phyloP scores from a whole-genome alignment of 2,888 invertebrate genomes.

The Campoletis raptor region DNA sequence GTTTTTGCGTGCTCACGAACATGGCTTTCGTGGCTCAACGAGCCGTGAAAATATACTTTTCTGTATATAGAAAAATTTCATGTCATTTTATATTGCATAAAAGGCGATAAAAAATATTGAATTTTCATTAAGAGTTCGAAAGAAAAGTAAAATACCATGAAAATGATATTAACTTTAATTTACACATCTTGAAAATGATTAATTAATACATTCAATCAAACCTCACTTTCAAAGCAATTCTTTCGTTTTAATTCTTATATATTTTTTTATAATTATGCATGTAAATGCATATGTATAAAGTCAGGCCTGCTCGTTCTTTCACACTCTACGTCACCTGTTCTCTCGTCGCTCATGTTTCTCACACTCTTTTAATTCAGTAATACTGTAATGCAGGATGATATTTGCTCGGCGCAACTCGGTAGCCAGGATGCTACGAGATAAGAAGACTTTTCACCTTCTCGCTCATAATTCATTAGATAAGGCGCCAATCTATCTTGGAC shows the following conservation, averaged over 20 bases:
- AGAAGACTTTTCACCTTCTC: constrained; percentile 61
- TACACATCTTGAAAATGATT: neutral
- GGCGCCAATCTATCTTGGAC: constrained; percentile 73
- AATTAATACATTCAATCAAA: neutral
- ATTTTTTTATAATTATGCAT: neutral
- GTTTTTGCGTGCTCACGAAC: constrained; percentile 12
- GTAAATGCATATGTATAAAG: constrained; percentile 40
- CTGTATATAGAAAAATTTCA: constrained; percentile 23
- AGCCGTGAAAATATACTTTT: constrained; percentile 57
- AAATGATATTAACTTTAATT: neutral
- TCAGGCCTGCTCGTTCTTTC: constrained; percentile 31
- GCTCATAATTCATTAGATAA: constrained; percentile 80
- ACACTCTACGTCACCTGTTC: constrained; percentile 56
- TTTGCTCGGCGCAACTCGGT: constrained; percentile 77
- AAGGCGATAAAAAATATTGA: constrained; percentile 4
- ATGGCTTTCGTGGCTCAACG: constrained; percentile 45
- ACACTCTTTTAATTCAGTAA: constrained; percentile 58
- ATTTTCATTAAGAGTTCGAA: neutral
- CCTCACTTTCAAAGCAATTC: constrained; percentile 8
- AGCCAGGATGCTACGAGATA: constrained; percentile 79
- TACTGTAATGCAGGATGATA: constrained; percentile 66
- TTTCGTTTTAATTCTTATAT: neutral
- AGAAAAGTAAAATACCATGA: neutral
- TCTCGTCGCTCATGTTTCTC: constrained; percentile 65
- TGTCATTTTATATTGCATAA: constrained; percentile 12